Conservation (phyloP, 2,797 vertebrate species). For the Huso huso region DNA sequence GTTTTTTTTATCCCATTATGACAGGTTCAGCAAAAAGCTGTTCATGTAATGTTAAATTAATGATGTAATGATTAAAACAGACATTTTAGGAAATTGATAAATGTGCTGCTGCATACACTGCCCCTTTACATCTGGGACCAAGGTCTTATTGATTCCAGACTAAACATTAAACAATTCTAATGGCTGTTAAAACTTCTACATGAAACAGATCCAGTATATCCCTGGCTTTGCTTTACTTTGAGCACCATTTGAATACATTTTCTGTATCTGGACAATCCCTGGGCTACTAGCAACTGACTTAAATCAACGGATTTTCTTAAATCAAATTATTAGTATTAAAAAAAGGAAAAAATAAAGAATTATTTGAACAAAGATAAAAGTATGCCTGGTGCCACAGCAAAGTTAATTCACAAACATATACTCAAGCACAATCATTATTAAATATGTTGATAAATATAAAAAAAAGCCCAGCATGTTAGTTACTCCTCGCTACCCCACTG, state of each 20-base stretch:
- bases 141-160: constrained; percentile 33
- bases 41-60: constrained; percentile 26
- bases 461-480: too few species aligned
- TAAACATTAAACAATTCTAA: not conserved
- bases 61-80: constrained; percentile 25
- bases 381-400: too few species aligned
- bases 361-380: too few species aligned
- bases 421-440: too few species aligned
- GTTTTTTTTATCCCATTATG: too few species aligned
- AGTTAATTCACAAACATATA: too few species aligned
- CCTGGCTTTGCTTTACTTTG: constrained; percentile 10
- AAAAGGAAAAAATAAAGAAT: not conserved
- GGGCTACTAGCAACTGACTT: constrained; percentile 15
- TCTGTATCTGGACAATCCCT: not conserved
- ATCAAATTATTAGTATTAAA: not conserved
- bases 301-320: not conserved
- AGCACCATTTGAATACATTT: not conserved
- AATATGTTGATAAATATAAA: too few species aligned
- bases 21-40: too few species aligned
- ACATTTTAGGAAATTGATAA: constrained; percentile 19
- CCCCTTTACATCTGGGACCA: constrained; percentile 34
- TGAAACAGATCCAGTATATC: constrained; percentile 22
- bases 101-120: constrained; percentile 28
- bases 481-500: too few species aligned
- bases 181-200: constrained; percentile 23